Evolutionary conservation across 1,140 invertebrate species (phyloP).

Genomic region (Dreissena polymorpha): DNA sequence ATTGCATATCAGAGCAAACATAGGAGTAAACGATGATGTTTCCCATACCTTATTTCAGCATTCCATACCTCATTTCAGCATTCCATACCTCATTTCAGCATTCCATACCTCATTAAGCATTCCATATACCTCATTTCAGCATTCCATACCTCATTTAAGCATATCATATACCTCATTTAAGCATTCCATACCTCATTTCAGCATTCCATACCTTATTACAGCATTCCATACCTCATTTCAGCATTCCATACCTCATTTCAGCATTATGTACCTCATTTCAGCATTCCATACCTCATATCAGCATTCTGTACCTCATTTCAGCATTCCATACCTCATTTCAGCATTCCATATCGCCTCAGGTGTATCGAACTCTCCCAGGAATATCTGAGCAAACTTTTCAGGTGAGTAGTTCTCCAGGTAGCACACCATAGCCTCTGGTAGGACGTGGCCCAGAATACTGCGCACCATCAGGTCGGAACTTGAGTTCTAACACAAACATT

Average conservation of each 20-base stretch:
- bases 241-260: background rate
- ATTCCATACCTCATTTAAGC: background rate
- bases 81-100: background rate
- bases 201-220: background rate
- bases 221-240: background rate
- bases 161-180: background rate
- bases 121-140: background rate
- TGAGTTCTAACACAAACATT: slow-evolving; percentile 67
- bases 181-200: background rate
- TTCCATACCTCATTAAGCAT: background rate
- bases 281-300: slow-evolving; percentile 82
- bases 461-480: slow-evolving; percentile 77
- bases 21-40: too few species aligned
- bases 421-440: slow-evolving; percentile 99
- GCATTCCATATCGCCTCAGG: slow-evolving; percentile 94
- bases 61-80: background rate
- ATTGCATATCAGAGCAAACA: too few species aligned
- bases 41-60: too few species aligned
- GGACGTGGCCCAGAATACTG: slow-evolving; percentile 91
- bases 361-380: slow-evolving; percentile 99
- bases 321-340: slow-evolving; percentile 83
- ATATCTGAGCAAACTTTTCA: slow-evolving; percentile 99
- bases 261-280: background rate
- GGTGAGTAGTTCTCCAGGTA: slow-evolving; percentile 99
- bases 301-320: slow-evolving; percentile 92